A percentile compares a stretch with the other conserved stretches of the same genome.
Evolutionary conservation across 1,140 invertebrate species (phyloP).

Genomic region (Marisa cornuarietis): DNA sequence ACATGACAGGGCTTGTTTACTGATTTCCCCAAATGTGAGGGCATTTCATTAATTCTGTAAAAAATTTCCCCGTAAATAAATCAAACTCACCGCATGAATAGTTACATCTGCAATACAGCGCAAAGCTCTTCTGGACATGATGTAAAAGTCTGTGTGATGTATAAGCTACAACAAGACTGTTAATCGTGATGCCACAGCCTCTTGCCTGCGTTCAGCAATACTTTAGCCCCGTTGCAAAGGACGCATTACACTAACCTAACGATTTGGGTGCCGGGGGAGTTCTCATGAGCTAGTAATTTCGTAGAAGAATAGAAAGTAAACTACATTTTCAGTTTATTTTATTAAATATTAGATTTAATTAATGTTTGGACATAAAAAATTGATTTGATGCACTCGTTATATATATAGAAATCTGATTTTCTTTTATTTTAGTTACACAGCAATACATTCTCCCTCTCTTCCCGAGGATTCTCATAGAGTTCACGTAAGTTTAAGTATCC

Average conservation of each 20-base stretch:
- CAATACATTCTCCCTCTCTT: neutral
- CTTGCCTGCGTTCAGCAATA: neutral
- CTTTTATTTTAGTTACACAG: neutral
- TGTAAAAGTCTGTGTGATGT: slow-evolving; percentile 18
- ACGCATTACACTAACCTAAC: slow-evolving; percentile 26
- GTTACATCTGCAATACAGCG: slow-evolving; percentile 59
- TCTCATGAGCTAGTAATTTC: too few species aligned
- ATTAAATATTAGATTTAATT: too few species aligned
- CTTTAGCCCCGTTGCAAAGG: slow-evolving; percentile 33
- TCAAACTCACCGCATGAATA: slow-evolving; percentile 50
- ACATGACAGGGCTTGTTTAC: slow-evolving; percentile 30
- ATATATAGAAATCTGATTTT: slow-evolving; percentile 2
- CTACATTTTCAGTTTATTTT: too few species aligned
- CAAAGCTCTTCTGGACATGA: slow-evolving; percentile 57
- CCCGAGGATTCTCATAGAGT: neutral
- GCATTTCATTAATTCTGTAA: neutral
- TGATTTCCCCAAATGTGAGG: too few species aligned
- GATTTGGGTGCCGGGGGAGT: too few species aligned
- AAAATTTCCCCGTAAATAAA: neutral
- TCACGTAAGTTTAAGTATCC: too few species aligned
- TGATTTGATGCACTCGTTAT: neutral
- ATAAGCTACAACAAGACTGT: slow-evolving; percentile 9
- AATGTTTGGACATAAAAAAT: too few species aligned
- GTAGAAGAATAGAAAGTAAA: too few species aligned
- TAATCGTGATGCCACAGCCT: neutral